A percentile compares a stretch with the other conserved stretches of the same genome.
These are phyloP conservation scores for Thymelicus lineola DNA, from an alignment of 2,888 invertebrate species.

Conservation along the genomic window DNA sequence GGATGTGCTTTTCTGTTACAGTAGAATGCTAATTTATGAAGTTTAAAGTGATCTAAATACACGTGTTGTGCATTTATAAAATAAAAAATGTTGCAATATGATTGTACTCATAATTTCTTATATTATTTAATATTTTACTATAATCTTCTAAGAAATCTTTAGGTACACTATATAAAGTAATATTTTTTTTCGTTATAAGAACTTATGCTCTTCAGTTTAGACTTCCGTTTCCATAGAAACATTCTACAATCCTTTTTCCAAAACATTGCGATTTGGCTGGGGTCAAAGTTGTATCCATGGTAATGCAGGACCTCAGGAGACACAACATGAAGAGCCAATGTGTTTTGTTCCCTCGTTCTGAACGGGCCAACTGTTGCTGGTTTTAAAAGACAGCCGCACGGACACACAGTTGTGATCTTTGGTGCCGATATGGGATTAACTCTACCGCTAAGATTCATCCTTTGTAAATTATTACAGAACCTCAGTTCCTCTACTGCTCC, in stretches of 20 bases:
- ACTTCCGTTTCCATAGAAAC: conserved; percentile 86
- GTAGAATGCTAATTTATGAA: conserved; percentile 30
- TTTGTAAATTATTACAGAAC: conserved; percentile 68
- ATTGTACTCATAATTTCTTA: not conserved
- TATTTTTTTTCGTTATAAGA: conserved; percentile 40
- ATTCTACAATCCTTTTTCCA: conserved; percentile 90
- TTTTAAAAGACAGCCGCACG: conserved; percentile 74
- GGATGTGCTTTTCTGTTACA: conserved; percentile 20
- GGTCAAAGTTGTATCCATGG: conserved; percentile 83
- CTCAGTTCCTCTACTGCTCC: conserved; percentile 73
- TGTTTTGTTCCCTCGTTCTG: conserved; percentile 72
- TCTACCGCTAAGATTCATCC: conserved; percentile 67
- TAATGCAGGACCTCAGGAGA: conserved; percentile 81
- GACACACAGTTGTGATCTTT: conserved; percentile 67
- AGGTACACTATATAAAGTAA: conserved; percentile 23
- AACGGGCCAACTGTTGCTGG: conserved; percentile 69
- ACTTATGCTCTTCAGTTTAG: conserved; percentile 48
- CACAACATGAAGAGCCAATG: conserved; percentile 76
- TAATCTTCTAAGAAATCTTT: too few species aligned
- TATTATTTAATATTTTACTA: not conserved
- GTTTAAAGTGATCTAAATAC: conserved; percentile 17
- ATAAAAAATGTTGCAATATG: conserved; percentile 23
- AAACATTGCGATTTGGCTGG: conserved; percentile 86
- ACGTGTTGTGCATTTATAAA: conserved; percentile 52
- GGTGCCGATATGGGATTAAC: conserved; percentile 59